These are phyloP conservation scores for Circaetus gallicus DNA, from an alignment of 2,113 vertebrate genomes.

Conservation along the genomic window DNA sequence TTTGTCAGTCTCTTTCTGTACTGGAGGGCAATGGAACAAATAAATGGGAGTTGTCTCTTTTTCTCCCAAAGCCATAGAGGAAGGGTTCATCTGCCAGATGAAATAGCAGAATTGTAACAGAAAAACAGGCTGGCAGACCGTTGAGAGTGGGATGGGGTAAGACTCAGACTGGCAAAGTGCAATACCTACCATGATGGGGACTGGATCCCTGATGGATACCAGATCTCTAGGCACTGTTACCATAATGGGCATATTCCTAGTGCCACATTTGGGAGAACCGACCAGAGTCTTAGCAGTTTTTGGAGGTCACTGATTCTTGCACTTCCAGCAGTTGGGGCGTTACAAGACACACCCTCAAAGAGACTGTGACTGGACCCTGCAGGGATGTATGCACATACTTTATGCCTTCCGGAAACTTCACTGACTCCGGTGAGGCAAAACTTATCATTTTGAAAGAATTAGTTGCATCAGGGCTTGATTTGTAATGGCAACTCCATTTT, in stretches of 20 bases:
- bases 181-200: not conserved
- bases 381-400: not conserved
- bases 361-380: not conserved
- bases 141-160: not conserved
- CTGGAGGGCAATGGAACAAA: not conserved
- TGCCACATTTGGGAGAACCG: not conserved
- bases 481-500: not conserved
- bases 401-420: not conserved
- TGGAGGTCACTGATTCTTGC: not conserved
- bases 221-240: not conserved
- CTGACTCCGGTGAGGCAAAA: not conserved
- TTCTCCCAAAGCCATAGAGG: not conserved
- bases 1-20: not conserved
- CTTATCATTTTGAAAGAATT: not conserved
- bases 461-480: not conserved
- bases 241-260: not conserved
- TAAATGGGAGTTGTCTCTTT: not conserved
- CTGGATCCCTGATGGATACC: not conserved
- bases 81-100: not conserved
- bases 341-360: not conserved
- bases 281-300: not conserved
- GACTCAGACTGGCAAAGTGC: not conserved
- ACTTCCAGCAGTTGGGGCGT: fast-evolving
- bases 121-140: not conserved
- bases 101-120: not conserved